phyloP scores from a whole-genome alignment of 64 coral and sea anemone genomes.

The Dendrophyllia cribrosa region DNA sequence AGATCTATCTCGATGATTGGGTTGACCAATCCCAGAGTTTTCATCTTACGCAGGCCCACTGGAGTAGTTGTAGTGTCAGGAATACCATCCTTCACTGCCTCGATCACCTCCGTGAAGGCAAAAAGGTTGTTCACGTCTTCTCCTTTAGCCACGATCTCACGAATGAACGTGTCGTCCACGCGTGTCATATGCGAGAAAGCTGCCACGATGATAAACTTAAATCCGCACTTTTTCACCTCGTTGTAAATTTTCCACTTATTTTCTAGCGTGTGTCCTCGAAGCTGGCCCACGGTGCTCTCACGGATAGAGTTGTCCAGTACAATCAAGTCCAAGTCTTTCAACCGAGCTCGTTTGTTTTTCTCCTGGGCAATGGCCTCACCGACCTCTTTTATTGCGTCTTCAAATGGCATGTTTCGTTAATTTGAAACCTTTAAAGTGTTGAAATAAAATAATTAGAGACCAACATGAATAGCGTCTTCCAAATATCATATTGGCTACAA shows the following conservation, averaged over 20 bases:
- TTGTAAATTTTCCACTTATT: constrained; percentile 38
- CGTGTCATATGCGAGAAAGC: constrained; percentile 14
- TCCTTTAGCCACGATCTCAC: not conserved
- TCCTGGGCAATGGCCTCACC: not conserved
- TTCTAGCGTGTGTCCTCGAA: constrained; percentile 24
- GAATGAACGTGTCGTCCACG: not conserved
- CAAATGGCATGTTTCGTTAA: constrained; percentile 3
- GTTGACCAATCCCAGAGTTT: constrained; percentile 44
- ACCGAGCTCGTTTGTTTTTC: not conserved
- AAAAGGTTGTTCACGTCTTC: constrained; percentile 1
- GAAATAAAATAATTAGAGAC: no score
- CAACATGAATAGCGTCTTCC: no score
- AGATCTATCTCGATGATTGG: constrained; percentile 66
- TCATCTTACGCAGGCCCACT: constrained; percentile 50
- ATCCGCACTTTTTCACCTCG: not conserved
- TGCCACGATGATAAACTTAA: not conserved
- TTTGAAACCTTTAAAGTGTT: not conserved
- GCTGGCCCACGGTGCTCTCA: constrained; percentile 32
- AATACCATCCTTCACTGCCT: constrained; percentile 16
- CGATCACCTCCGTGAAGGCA: constrained; percentile 5
- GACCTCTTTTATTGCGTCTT: not conserved
- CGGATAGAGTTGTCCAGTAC: constrained; percentile 17
- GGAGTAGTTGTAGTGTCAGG: constrained; percentile 40
- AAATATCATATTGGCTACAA: no score
- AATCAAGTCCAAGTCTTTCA: constrained; percentile 4